Percentiles rank a stretch among this genome's conserved stretches.
Conservation (phyloP, 2,888 invertebrate species). For the Exephanes ischioxanthus region DNA sequence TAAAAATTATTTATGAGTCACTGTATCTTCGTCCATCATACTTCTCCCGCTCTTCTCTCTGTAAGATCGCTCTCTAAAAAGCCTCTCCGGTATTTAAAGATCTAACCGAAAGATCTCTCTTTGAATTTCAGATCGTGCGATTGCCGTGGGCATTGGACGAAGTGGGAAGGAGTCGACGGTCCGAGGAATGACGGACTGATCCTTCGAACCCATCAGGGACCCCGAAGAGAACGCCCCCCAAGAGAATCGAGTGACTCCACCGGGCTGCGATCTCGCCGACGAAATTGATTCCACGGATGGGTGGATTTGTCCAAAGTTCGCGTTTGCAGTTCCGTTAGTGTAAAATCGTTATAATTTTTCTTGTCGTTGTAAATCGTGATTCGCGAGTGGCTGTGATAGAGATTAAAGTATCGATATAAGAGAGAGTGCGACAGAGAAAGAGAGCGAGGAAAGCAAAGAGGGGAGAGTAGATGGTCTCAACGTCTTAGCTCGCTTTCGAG, state of each 20-base stretch:
- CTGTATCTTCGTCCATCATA: background rate
- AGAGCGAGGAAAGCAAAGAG: slow-evolving; percentile 59
- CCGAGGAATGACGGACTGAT: slow-evolving; percentile 40
- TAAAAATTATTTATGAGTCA: background rate
- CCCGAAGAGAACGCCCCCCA: background rate
- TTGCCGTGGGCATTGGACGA: slow-evolving; percentile 49
- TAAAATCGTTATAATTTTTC: background rate
- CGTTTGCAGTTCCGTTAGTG: slow-evolving; percentile 15
- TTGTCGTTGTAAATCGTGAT: slow-evolving; percentile 10
- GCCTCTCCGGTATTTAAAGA: slow-evolving; percentile 27
- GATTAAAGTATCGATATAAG: slow-evolving; percentile 1
- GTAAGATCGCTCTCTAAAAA: slow-evolving; percentile 21
- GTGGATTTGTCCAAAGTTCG: slow-evolving; percentile 1
- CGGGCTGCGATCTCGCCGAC: background rate
- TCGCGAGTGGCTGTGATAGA: slow-evolving; percentile 29
- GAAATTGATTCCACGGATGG: background rate
- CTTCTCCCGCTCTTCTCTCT: slow-evolving; percentile 15
- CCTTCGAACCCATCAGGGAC: background rate
- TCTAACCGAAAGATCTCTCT: slow-evolving; percentile 45
- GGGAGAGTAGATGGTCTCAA: slow-evolving; percentile 41
- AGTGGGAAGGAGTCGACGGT: slow-evolving; percentile 20
- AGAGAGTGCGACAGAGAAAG: slow-evolving; percentile 49
- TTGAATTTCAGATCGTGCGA: slow-evolving; percentile 69
- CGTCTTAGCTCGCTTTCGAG: background rate
- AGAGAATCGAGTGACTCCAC: background rate